phyloP scores from a whole-genome alignment of 1,140 invertebrate species.

The Musca vetustissima region DNA sequence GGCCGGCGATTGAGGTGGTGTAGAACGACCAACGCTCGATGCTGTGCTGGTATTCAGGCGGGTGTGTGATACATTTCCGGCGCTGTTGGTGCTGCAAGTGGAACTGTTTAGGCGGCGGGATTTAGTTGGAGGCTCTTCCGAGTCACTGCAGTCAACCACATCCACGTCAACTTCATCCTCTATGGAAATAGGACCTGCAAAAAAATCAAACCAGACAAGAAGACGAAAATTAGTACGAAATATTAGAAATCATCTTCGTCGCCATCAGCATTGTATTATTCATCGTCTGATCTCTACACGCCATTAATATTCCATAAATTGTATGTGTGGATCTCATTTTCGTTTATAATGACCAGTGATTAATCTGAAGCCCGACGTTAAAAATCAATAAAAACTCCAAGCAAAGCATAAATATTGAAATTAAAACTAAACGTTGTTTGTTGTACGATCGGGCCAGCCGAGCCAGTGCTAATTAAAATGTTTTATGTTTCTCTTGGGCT shows the following conservation, averaged over 20 bases:
- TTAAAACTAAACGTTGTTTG: too few species aligned
- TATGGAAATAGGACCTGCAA: conserved; percentile 56
- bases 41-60: conserved; percentile 49
- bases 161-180: conserved; percentile 60
- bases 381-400: too few species aligned
- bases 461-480: too few species aligned
- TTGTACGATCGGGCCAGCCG: too few species aligned
- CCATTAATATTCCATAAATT: too few species aligned
- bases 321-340: too few species aligned
- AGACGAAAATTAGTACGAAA: conserved; percentile 1
- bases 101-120: conserved; percentile 42
- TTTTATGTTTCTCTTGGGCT: too few species aligned
- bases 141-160: conserved; percentile 61
- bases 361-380: too few species aligned
- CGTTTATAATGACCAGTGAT: too few species aligned
- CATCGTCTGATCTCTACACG: not conserved
- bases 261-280: not conserved
- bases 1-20: conserved; percentile 49
- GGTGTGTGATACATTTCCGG: conserved; percentile 14
- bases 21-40: conserved; percentile 52
- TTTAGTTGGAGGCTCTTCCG: conserved; percentile 45
- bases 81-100: conserved; percentile 33
- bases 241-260: not conserved
- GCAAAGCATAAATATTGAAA: too few species aligned
- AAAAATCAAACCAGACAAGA: conserved; percentile 29